Base-by-base conservation (phyloP, 2,797 vertebrate species). In the Pagetopsis macropterus region DNA sequence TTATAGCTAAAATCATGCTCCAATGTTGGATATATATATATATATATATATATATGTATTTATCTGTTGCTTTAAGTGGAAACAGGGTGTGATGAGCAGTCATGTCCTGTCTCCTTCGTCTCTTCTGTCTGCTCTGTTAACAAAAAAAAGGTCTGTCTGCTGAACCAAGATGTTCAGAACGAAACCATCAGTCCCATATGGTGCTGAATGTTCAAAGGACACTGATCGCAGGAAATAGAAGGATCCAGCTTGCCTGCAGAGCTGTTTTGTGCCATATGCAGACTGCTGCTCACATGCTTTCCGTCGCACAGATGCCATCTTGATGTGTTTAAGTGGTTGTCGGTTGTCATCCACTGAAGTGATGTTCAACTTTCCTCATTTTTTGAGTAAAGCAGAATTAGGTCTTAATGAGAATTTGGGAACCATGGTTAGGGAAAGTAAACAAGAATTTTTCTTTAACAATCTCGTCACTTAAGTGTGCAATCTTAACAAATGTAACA, bases 101-200 rank as follows among this genome's bases (percentile, higher is more conserved):
- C 13, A 46, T 50, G 65, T 67, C 46, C 33, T 59, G 31, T 59
- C 23, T 66, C 40, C 12, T 48, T 68, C 41, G 17, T 66, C 43
- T 46, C 40, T 52, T 72, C 54, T 5, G 40, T 10, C 33, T 75
- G 44, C 27, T 81, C 73, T 80, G 52, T 83, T 62, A 82, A 83
- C 63, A 66, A 59, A 63, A 41, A 59, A 69, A 40, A 48, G 51
- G 23, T 54, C 58, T 79, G 61, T 81, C 74, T 81, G 63, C 19
- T 48, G 65, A 77, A 82, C 72, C 73, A 77, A 83, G 76, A 82
- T 76, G 70, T 81, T 80, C 59, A 78, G 63, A 77, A 78, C 80
- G 70, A 57, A 87, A 77, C 72, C 71, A 76, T 78, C 58, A 54
- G 76, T 81, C 84, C 90, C 93, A 93, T 93, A 93, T 93, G 91